Base-by-base conservation (phyloP, 2,888 invertebrate species). In the Boloria euphrosyne region DNA sequence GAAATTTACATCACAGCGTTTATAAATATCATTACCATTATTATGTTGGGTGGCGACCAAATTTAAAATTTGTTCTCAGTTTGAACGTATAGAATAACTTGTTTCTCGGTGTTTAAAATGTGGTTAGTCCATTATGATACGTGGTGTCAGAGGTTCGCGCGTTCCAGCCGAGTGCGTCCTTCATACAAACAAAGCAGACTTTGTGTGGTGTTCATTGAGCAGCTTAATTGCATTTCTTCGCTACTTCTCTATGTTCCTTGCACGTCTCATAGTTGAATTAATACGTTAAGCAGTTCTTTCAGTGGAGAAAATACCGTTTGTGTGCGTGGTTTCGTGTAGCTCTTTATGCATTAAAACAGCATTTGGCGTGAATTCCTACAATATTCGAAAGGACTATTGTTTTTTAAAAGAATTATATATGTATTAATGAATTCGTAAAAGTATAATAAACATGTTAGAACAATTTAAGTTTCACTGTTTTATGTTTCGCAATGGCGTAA, bases 211-310 rank as follows among this genome's bases (percentile, higher is more conserved):
- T 83, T 88, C 89, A 90, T 80, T 88, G 88, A 88, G 86, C 87
- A 84, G 85, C 77, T 86, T 88, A 89, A 88, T 89, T 89, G 85
- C 81, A 78, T 85, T 86, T 86, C 86, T 87, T 89, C 81, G 75
- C 78, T 78, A 81, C 71, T 71, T 65, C 65, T 61, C 68, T 66
- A 81, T 78, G 77, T 79, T 77, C 75, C 80, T 80, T 76, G 78
- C 79, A 78, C 83, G 79, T 84, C 80, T 83, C 81, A 78, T 84
- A 79, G 83, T 79, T 80, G 77, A 79, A 81, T 83, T 81, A 81
- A 78, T 79, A 77, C 73, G 79, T 79, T 78, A 76, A 79, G 38
- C 63, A 66, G 75, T 71, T 73, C 70, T 69, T 70, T 68, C 51
- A 63, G 62, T 14, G 17, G 16, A 59, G 43, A 47, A 66, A 65